These are phyloP conservation scores for Rotaria macrura DNA, from an alignment of 2,888 invertebrate species.

Conservation along the genomic window DNA sequence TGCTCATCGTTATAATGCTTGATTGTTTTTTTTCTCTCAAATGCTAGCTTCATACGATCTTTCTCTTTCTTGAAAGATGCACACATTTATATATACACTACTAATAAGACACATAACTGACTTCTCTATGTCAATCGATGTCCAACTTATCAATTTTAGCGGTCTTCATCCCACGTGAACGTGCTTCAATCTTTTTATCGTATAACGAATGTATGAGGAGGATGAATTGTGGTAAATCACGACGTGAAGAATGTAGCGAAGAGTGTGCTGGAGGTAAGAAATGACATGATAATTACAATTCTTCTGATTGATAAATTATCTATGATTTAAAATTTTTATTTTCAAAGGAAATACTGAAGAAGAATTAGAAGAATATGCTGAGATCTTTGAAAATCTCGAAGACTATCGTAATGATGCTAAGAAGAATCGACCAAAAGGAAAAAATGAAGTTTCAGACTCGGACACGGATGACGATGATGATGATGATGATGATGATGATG, in stretches of 20 bases:
- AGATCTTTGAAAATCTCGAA: conserved; percentile 32
- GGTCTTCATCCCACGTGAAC: conserved; percentile 25
- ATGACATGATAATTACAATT: too few relatives aligned
- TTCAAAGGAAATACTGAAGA: conserved; percentile 31
- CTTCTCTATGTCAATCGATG: background rate
- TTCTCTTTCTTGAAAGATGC: background rate
- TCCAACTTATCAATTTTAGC: conserved; percentile 17
- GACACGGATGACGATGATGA: background rate
- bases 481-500: background rate
- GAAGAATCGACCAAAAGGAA: background rate
- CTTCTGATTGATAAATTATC: too few relatives aligned
- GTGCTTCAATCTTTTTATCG: conserved; percentile 33
- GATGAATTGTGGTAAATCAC: conserved; percentile 29
- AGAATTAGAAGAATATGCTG: conserved; percentile 33
- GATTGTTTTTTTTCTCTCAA: background rate
- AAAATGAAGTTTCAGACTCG: background rate
- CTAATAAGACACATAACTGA: background rate
- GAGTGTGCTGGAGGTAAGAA: conserved; percentile 32
- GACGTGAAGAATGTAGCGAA: conserved; percentile 32
- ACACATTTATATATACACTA: background rate
- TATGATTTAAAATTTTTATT: too few relatives aligned
- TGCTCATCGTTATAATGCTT: background rate
- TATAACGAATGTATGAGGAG: conserved; percentile 34
- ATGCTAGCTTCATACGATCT: background rate
- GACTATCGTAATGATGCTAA: conserved; percentile 18